Percentiles rank a stretch among this genome's conserved stretches.
Evolutionary conservation across 2,113 vertebrate species (phyloP).

Genomic region (Malaclemys terrapin): DNA sequence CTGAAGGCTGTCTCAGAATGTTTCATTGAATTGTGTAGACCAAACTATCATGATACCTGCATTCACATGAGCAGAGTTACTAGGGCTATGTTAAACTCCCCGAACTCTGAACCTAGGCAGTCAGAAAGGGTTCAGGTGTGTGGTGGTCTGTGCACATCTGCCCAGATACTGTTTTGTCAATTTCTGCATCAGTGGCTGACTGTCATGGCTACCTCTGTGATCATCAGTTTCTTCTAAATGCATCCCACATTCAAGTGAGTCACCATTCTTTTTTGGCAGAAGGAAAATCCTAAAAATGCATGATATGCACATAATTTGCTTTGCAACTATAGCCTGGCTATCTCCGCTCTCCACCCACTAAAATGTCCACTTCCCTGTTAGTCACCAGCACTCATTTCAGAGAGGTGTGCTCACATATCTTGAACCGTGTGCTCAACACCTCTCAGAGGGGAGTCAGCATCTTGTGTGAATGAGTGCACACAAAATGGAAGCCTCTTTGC

Average conservation of each 20-base stretch:
- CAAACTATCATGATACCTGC: neutral
- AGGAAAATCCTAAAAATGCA: neutral
- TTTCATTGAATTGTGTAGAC: neutral
- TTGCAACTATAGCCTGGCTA: fast-evolving
- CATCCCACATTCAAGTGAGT: neutral
- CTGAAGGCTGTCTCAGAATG: neutral
- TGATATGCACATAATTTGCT: neutral
- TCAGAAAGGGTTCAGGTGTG: neutral
- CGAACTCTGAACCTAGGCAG: neutral
- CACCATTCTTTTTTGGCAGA: neutral
- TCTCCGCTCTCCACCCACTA: fast-evolving
- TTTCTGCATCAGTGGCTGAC: neutral
- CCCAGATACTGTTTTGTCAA: neutral
- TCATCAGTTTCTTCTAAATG: neutral
- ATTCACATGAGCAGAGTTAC: neutral
- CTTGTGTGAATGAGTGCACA: neutral
- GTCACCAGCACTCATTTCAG: fast-evolving
- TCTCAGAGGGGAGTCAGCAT: neutral
- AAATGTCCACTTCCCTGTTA: neutral
- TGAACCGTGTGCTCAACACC: neutral
- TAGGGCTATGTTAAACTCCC: neutral
- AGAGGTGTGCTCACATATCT: neutral
- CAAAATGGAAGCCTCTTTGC: fast-evolving
- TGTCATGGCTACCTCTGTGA: neutral
- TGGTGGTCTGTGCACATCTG: neutral